Percentiles rank a stretch among this genome's conserved stretches.
Conservation (phyloP, 2,797 vertebrate species). For the Dendrocincla tyrannina region DNA sequence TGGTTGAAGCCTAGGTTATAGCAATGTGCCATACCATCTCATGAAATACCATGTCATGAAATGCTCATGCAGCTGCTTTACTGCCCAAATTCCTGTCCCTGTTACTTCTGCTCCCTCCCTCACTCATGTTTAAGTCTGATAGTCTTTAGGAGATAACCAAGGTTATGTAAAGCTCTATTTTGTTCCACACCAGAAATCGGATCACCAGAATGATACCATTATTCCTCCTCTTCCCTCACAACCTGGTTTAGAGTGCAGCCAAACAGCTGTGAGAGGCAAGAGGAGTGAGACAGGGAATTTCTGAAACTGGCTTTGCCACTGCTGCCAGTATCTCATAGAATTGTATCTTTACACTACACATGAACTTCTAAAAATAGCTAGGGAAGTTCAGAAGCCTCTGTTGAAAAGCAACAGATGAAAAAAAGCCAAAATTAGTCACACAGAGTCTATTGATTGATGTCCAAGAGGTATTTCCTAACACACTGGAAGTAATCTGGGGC, state of each 20-base stretch:
- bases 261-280: not conserved
- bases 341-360: not conserved
- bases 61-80: not conserved
- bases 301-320: not conserved
- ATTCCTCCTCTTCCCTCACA: not conserved
- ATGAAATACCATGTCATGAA: not conserved
- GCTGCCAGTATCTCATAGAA: not conserved
- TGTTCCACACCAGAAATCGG: not conserved
- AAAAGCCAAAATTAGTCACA: not conserved
- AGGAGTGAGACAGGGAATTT: not conserved
- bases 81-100: not conserved
- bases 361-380: slow-evolving; percentile 5
- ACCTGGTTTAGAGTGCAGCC: not conserved
- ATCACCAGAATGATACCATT: not conserved
- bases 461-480: slow-evolving; percentile 3
- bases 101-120: not conserved
- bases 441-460: not conserved
- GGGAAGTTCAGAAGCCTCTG: slow-evolving; percentile 9
- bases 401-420: not conserved
- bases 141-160: not conserved
- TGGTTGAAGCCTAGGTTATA: not conserved
- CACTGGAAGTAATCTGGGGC: not conserved
- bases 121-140: not conserved
- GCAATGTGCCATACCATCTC: not conserved
- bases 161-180: not conserved